Conservation (phyloP, 2,113 vertebrate genomes). For the Nycticryphes semicollaris region DNA sequence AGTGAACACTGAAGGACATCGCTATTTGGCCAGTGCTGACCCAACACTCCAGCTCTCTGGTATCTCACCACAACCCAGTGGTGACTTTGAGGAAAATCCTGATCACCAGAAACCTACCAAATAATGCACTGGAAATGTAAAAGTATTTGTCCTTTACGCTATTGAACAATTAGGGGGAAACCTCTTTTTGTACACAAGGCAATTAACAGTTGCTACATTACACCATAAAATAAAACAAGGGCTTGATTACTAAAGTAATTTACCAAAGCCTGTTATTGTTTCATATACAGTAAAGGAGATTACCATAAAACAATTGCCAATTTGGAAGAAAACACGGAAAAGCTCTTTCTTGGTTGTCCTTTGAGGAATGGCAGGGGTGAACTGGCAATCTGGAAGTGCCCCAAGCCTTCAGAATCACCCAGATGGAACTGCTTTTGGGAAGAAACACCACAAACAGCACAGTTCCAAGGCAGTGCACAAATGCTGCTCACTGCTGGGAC, state of each 20-base stretch:
- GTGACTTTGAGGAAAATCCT: background rate
- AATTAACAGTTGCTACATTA: background rate
- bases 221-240: background rate
- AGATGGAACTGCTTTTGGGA: background rate
- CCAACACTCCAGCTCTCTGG: background rate
- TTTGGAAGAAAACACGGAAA: background rate
- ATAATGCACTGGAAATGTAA: background rate
- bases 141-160: background rate
- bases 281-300: background rate
- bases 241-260: background rate
- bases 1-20: background rate
- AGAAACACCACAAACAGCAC: background rate
- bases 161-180: background rate
- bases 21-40: background rate
- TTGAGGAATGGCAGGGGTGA: background rate
- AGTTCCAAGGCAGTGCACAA: background rate
- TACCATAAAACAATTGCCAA: rapidly evolving
- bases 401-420: background rate
- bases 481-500: background rate
- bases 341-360: background rate
- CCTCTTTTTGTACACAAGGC: background rate
- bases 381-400: background rate
- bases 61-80: background rate
- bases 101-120: background rate
- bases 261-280: background rate